These are phyloP conservation scores for Colistium nudipinnis DNA, from an alignment of 2,113 vertebrate species.

Conservation along the genomic window DNA sequence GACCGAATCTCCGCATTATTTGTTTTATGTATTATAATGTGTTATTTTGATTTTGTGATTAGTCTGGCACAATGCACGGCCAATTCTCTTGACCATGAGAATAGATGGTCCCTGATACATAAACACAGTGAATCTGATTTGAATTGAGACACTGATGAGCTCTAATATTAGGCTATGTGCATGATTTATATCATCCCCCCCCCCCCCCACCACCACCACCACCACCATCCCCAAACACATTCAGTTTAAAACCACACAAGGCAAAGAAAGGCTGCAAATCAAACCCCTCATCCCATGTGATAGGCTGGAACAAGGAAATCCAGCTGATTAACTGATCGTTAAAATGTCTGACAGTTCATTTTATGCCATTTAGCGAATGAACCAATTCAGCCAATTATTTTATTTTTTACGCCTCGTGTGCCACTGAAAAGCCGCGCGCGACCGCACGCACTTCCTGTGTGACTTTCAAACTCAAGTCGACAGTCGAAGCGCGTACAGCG, in stretches of 20 bases:
- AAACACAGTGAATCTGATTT: too few species aligned
- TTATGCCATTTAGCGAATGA: neutral
- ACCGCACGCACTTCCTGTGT: slow-evolving; percentile 2
- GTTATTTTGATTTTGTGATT: neutral
- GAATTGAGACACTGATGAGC: too few species aligned
- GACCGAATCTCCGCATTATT: neutral
- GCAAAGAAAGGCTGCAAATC: too few species aligned
- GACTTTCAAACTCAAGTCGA: neutral
- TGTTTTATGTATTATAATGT: too few species aligned
- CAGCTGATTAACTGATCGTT: neutral
- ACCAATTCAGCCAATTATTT: neutral
- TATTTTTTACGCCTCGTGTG: neutral
- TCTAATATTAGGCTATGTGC: too few species aligned
- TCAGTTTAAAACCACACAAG: neutral
- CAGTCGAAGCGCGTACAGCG: neutral
- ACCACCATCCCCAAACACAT: neutral
- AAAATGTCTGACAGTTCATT: neutral
- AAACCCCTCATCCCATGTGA: too few species aligned
- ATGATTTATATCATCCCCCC: too few species aligned
- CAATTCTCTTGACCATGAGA: neutral
- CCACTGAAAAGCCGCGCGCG: neutral
- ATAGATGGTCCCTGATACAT: neutral
- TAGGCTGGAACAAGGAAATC: neutral
- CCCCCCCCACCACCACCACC: too few species aligned
- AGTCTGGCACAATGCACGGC: neutral